phyloP scores from a whole-genome alignment of 1,140 invertebrate species.

The Cotesia typhae region DNA sequence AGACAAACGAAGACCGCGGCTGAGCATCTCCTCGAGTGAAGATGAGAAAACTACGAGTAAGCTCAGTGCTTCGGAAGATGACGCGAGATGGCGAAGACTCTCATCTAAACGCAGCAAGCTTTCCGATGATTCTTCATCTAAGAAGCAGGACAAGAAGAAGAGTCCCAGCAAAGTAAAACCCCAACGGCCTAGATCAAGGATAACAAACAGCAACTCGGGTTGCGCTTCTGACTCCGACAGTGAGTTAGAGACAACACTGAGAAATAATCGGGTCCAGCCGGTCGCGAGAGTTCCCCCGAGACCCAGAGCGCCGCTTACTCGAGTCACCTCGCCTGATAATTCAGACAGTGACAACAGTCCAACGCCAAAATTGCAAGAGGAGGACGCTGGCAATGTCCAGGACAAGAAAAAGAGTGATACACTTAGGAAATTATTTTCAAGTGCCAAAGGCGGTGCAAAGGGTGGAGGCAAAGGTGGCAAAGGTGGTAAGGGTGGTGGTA shows the following conservation, averaged over 20 bases:
- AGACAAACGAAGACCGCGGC: conserved; percentile 45
- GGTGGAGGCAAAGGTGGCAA: conserved; percentile 70
- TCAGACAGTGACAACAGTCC: conserved; percentile 61
- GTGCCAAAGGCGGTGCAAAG: conserved; percentile 67
- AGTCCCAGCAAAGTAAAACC: conserved; percentile 54
- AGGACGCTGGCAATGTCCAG: conserved; percentile 67
- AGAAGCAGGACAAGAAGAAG: conserved; percentile 59
- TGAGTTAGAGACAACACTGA: conserved; percentile 51
- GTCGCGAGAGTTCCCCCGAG: conserved; percentile 57
- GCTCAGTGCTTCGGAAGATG: conserved; percentile 49
- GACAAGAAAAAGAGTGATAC: conserved; percentile 79
- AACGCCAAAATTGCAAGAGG: conserved; percentile 68
- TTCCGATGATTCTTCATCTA: conserved; percentile 53
- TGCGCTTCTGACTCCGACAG: conserved; percentile 58
- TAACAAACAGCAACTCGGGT: conserved; percentile 50
- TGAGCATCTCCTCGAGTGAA: conserved; percentile 52
- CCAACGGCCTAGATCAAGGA: conserved; percentile 52
- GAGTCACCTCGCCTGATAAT: conserved; percentile 55
- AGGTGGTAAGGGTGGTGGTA: conserved; percentile 70
- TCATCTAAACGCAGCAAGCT: conserved; percentile 52
- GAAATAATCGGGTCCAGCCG: conserved; percentile 50
- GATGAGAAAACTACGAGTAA: conserved; percentile 43
- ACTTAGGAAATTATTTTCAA: conserved; percentile 72
- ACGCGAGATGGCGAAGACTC: conserved; percentile 50
- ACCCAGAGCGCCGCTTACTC: conserved; percentile 53